Conservation (phyloP, 2,797 vertebrate genomes). For the Pteronotus mesoamericanus region DNA sequence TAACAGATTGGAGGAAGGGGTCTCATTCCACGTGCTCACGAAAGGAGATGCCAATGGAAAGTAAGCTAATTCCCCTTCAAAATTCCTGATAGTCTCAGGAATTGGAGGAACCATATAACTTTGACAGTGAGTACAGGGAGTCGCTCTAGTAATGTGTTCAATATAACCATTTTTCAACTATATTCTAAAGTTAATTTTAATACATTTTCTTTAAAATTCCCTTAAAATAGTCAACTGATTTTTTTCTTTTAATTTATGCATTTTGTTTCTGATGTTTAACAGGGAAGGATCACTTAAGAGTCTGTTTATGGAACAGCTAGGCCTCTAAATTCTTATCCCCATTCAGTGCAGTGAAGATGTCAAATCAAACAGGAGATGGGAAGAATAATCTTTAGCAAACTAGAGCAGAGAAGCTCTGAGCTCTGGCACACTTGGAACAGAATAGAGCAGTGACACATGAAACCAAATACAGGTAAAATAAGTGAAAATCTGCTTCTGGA, state of each 20-base stretch:
- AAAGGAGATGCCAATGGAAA: not conserved
- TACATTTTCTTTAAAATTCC: not conserved
- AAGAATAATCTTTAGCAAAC: not conserved
- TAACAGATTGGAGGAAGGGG: not conserved
- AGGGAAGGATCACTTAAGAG: not conserved
- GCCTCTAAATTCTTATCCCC: not conserved
- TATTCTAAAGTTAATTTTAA: not conserved
- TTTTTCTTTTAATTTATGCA: not conserved
- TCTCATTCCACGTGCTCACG: not conserved
- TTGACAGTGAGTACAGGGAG: not conserved
- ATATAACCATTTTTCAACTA: not conserved
- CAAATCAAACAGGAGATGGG: not conserved
- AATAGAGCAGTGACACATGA: not conserved
- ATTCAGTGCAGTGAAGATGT: not conserved
- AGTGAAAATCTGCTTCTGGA: not conserved
- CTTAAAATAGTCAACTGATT: not conserved
- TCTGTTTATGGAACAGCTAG: not conserved
- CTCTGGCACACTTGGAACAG: not conserved
- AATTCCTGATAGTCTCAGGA: not conserved
- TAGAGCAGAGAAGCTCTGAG: not conserved
- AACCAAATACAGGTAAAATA: not conserved
- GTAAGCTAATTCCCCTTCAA: not conserved
- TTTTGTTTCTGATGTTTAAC: not conserved
- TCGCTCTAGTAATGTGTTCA: not conserved
- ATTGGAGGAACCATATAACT: not conserved